Evolutionary conservation across 2,113 vertebrate genomes (phyloP).

Genomic region (Amazona guildingii): DNA sequence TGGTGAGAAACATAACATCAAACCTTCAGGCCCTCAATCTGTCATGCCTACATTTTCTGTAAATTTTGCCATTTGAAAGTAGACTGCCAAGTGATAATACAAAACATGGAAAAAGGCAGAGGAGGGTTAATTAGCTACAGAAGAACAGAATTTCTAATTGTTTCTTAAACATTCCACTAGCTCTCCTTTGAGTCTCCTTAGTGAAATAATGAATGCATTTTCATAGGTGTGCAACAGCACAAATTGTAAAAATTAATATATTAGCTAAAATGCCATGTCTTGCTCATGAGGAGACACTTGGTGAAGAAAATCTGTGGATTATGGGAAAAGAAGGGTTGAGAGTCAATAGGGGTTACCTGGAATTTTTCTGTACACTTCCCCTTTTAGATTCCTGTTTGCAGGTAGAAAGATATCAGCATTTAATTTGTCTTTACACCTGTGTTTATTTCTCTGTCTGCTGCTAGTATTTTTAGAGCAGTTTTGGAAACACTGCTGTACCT

Average conservation of each 20-base stretch:
- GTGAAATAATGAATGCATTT: not conserved
- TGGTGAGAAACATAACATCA: not conserved
- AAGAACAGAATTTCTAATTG: not conserved
- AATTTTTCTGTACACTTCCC: not conserved
- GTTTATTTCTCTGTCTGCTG: not conserved
- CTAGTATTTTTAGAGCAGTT: not conserved
- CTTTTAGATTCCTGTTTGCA: not conserved
- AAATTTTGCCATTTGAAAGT: not conserved
- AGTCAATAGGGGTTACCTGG: not conserved
- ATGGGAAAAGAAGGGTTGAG: not conserved
- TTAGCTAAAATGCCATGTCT: not conserved
- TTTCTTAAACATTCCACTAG: not conserved
- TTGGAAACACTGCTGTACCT: not conserved
- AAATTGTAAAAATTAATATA: not conserved
- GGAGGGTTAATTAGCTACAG: not conserved
- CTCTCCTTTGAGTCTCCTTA: not conserved
- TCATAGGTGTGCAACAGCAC: not conserved
- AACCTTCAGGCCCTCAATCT: not conserved
- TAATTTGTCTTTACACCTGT: not conserved
- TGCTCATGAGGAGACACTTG: not conserved
- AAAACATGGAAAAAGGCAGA: not conserved
- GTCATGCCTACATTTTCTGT: not conserved
- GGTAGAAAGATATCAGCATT: not conserved
- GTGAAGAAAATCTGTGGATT: not conserved
- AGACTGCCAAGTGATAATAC: not conserved